phyloP scores from a whole-genome alignment of 2,113 vertebrate genomes.

The Trematomus loennbergii region DNA sequence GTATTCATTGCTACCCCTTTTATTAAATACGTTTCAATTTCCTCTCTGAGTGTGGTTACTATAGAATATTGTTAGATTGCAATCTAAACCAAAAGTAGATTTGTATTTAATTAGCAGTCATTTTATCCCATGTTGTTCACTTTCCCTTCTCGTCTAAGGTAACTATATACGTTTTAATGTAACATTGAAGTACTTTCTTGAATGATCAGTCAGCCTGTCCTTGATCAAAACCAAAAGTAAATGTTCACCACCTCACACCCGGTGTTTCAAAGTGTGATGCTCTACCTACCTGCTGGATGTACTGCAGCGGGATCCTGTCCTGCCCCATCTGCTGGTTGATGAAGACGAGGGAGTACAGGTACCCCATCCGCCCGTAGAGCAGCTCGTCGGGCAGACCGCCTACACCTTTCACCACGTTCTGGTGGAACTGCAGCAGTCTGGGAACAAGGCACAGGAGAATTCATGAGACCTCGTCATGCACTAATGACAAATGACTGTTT shows the following conservation, averaged over 20 bases:
- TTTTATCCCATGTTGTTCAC: not conserved
- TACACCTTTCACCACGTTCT: conserved; percentile 81
- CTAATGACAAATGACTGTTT: not conserved
- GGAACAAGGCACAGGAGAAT: too few relatives aligned
- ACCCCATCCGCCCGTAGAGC: conserved; percentile 93
- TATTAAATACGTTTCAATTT: too few relatives aligned
- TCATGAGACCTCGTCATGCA: too few relatives aligned
- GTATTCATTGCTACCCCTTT: too few relatives aligned
- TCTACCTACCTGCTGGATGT: conserved; percentile 91
- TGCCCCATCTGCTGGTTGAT: conserved; percentile 92
- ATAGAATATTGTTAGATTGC: too few relatives aligned
- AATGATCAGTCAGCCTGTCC: not conserved
- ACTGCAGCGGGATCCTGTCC: conserved; percentile 90
- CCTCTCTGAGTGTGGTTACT: too few relatives aligned
- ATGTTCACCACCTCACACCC: too few relatives aligned
- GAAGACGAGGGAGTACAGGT: conserved; percentile 90
- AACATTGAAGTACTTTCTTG: not conserved
- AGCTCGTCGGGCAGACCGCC: conserved; percentile 90
- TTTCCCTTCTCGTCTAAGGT: not conserved
- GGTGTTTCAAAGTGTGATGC: not conserved
- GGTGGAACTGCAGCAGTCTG: conserved; percentile 90
- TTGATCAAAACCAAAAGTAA: not conserved
- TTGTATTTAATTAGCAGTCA: too few relatives aligned
- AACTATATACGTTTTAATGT: not conserved
- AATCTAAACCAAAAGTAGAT: too few relatives aligned